Evolutionary conservation across 1,140 invertebrate genomes (phyloP).

Genomic region (Dendroctonus valens): DNA sequence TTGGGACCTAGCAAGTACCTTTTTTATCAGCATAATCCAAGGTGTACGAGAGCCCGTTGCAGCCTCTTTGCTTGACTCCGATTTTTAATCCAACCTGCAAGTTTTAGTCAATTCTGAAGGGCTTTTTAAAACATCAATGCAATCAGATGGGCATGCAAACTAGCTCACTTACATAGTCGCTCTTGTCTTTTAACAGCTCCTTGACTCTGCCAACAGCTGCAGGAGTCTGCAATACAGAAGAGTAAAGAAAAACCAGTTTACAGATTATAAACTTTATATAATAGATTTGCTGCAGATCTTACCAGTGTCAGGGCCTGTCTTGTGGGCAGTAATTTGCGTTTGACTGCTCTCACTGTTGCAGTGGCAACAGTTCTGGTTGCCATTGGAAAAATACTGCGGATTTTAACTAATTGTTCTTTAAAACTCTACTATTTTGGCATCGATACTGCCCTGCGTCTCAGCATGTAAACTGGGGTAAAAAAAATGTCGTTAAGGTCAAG

Average conservation of each 20-base stretch:
- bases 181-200: conserved; percentile 68
- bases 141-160: background rate
- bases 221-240: conserved; percentile 63
- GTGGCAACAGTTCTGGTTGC: conserved; percentile 72
- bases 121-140: no score
- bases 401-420: background rate
- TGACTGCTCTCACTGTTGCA: conserved; percentile 83
- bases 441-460: background rate
- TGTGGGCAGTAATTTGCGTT: conserved; percentile 71
- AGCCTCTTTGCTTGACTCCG: conserved; percentile 94
- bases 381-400: conserved; percentile 52
- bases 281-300: conserved; percentile 49
- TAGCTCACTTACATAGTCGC: conserved; percentile 64
- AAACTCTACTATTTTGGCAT: background rate
- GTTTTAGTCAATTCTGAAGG: background rate
- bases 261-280: conserved; percentile 43
- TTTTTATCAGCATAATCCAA: conserved; percentile 92
- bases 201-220: conserved; percentile 82
- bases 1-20: conserved; percentile 53
- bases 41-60: conserved; percentile 97
- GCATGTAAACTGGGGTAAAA: no score
- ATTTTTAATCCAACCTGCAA: conserved; percentile 86
- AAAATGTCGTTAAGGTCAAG: no score
- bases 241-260: conserved; percentile 17
- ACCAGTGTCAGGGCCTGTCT: conserved; percentile 81